phyloP scores from a whole-genome alignment of 1,140 invertebrate species.

The Chlorops oryzae region DNA sequence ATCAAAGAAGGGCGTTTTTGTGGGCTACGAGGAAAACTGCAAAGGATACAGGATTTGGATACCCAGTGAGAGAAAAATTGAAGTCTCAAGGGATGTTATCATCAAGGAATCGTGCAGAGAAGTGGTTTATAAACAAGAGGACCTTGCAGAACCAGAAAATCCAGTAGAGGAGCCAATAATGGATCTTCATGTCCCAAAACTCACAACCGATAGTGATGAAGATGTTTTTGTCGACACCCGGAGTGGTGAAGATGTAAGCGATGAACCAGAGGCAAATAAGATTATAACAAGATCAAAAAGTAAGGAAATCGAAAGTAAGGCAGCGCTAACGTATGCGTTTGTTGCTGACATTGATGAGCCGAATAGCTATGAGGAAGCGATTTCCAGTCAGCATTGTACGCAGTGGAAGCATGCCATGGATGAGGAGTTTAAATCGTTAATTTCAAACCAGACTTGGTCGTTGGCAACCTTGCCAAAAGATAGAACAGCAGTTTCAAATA shows the following conservation, averaged over 20 bases:
- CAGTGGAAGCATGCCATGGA: too few species aligned
- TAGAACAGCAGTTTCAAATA: conserved; percentile 14
- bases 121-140: neutral
- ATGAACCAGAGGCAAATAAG: neutral
- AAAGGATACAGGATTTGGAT: neutral
- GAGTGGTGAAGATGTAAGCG: neutral
- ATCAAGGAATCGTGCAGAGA: neutral
- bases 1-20: neutral
- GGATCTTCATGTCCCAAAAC: too few species aligned
- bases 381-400: neutral
- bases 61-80: neutral
- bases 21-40: conserved; percentile 1
- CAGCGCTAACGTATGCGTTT: neutral
- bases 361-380: conserved; percentile 3
- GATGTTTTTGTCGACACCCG: neutral
- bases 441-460: too few species aligned
- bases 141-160: neutral
- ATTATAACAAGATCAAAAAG: neutral
- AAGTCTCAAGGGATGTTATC: too few species aligned
- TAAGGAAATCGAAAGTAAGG: neutral
- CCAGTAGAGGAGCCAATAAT: neutral
- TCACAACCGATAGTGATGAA: neutral
- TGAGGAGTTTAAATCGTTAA: too few species aligned
- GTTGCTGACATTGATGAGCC: conserved; percentile 2
- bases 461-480: too few species aligned